A percentile compares a stretch with the other conserved stretches of the same genome.
These are phyloP conservation scores for Hoplias malabaricus DNA, from an alignment of 2,113 vertebrate genomes.

Conservation along the genomic window DNA sequence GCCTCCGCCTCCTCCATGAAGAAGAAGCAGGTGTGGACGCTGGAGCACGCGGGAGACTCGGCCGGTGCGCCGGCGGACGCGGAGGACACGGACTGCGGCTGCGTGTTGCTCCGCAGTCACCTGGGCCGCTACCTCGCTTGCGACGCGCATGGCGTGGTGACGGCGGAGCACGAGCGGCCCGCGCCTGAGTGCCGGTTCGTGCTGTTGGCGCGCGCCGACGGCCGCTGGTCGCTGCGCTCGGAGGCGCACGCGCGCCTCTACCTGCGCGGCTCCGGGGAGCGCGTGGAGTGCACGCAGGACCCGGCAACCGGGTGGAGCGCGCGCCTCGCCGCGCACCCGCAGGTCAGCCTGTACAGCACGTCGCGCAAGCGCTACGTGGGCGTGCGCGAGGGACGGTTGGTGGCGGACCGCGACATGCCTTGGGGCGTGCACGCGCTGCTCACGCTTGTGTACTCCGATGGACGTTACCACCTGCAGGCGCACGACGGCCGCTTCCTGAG, in stretches of 20 bases:
- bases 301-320: conserved; percentile 89
- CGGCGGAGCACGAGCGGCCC: conserved; percentile 84
- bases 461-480: conserved; percentile 91
- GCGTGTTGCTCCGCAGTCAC: conserved; percentile 89
- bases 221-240: conserved; percentile 93
- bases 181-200: conserved; percentile 86
- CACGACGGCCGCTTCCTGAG: conserved; percentile 86
- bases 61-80: conserved; percentile 59
- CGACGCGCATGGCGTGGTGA: conserved; percentile 92
- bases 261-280: conserved; percentile 91
- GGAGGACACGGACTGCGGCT: conserved; percentile 65
- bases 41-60: conserved; percentile 84
- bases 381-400: conserved; percentile 80
- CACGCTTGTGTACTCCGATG: conserved; percentile 89
- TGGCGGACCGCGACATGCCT: conserved; percentile 87
- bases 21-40: conserved; percentile 98
- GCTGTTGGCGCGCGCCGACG: conserved; percentile 87
- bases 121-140: conserved; percentile 95
- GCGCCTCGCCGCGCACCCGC: conserved; percentile 94
- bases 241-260: conserved; percentile 84
- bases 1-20: conserved; percentile 93
- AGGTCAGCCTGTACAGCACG: conserved; percentile 90
- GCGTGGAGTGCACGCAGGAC: conserved; percentile 88
- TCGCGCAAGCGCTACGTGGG: conserved; percentile 92
- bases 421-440: conserved; percentile 95